Base-by-base conservation (phyloP, 2,113 vertebrate genomes). In the Hucho hucho region DNA sequence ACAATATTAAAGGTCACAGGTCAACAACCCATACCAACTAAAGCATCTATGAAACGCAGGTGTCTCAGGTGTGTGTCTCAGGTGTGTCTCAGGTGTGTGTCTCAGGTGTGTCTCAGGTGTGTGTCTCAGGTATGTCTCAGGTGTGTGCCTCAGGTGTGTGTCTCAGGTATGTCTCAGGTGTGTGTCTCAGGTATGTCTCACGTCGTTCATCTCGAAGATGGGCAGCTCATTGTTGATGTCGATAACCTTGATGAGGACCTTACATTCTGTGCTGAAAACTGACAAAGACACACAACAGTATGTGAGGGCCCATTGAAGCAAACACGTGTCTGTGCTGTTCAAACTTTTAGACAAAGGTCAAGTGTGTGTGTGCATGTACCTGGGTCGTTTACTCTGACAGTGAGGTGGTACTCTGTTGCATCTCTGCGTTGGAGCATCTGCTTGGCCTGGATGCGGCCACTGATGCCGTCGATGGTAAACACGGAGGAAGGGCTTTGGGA, bases 211-310 rank as follows among this genome's bases (percentile, higher is more conserved):
- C 90, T 96, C 93, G 80, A 98, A 99, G 86, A 95, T 85, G 24
- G 98, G 98, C 77, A 96, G 88, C 91, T 94, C 89, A 70, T 99
- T 96, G 74, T 99, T 99, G 84, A 96, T 93, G 73, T 98, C 98
- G 0, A 99, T 99, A 78, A 99, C 86, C 37, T 94, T 93, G 90
- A 99, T 81, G 84, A 91, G 53, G 69, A 97, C 92, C 0, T 86
- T 82, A 84, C 98, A 99, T 22, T 86, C 18, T 1, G 94, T 94
- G 79, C 84, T 84, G 81, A 94, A 94, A 74, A 0, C 98, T 99
- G 85, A 79, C 81, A 92, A 80, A 73, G 87, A 78, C 37, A 87
- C 3, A 82, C 0, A 1, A 64, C 80, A 74, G 91, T 0, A 29
- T 4, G 29, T 61, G 70, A 72, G 49, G 18, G 4, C 18, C 58